These are phyloP conservation scores for Apotomis capreana DNA, from an alignment of 2,888 invertebrate species.

Conservation along the genomic window DNA sequence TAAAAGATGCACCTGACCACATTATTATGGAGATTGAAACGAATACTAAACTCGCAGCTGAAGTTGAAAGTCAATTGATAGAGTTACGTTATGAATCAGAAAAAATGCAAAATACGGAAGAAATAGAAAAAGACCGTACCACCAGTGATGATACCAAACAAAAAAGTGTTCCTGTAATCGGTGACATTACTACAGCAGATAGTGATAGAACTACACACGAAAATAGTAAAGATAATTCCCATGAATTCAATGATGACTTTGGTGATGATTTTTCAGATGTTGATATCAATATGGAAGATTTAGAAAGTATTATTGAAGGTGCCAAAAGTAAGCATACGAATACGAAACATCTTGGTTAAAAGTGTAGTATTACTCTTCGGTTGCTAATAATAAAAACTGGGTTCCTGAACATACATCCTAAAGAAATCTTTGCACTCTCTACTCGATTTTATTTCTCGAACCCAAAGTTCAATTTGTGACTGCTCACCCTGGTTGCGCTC, in stretches of 20 bases:
- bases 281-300: constrained; percentile 68
- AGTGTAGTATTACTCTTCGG: constrained; percentile 8
- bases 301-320: constrained; percentile 70
- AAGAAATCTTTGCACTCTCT: no score
- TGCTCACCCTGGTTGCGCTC: no score
- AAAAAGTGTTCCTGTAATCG: constrained; percentile 5
- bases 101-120: constrained; percentile 23
- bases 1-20: constrained; percentile 3
- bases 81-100: constrained; percentile 33
- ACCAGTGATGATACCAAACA: constrained; percentile 18
- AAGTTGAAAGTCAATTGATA: constrained; percentile 42
- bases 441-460: no score
- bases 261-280: constrained; percentile 66
- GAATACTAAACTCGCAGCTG: constrained; percentile 13
- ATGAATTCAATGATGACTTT: constrained; percentile 40
- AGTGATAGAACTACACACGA: constrained; percentile 16
- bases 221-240: constrained; percentile 17
- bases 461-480: no score
- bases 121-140: constrained; percentile 8
- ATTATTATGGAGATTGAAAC: constrained; percentile 11
- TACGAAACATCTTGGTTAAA: constrained; percentile 36
- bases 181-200: constrained; percentile 11
- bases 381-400: neutral
- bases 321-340: constrained; percentile 55
- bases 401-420: no score